Evolutionary conservation across 2,888 invertebrate species (phyloP).

Genomic region (Tiliacea citrago): DNA sequence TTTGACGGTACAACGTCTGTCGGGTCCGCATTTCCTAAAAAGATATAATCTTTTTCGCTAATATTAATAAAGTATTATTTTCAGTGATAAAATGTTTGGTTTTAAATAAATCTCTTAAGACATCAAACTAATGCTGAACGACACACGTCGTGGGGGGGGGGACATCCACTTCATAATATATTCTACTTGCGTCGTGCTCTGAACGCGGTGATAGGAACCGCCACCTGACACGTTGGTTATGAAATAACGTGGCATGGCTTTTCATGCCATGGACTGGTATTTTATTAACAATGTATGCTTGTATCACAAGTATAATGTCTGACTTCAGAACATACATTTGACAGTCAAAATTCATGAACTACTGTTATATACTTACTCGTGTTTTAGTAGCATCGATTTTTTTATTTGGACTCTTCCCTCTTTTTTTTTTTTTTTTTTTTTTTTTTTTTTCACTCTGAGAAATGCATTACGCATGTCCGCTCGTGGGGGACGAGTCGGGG

Average conservation of each 20-base stretch:
- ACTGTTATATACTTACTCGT: too few relatives aligned
- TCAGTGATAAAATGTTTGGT: background rate
- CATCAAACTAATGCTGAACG: slow-evolving; percentile 17
- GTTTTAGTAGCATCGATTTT: slow-evolving; percentile 53
- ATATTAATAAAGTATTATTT: background rate
- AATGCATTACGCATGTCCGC: too few relatives aligned
- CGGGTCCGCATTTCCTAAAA: too few relatives aligned
- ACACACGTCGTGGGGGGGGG: slow-evolving; percentile 30
- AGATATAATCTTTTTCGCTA: background rate
- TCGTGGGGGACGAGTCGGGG: too few relatives aligned
- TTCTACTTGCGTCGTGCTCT: slow-evolving; percentile 50
- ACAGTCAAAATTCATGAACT: too few relatives aligned
- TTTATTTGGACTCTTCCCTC: slow-evolving; percentile 46
- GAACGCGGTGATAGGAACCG: slow-evolving; percentile 46
- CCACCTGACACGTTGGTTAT: slow-evolving; percentile 49
- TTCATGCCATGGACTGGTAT: slow-evolving; percentile 20
- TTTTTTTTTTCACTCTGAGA: too few relatives aligned
- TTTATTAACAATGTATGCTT: slow-evolving; percentile 6
- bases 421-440: too few relatives aligned
- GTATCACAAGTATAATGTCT: background rate
- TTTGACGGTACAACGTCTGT: too few relatives aligned
- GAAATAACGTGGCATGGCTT: slow-evolving; percentile 45
- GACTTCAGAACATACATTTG: background rate
- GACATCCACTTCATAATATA: slow-evolving; percentile 54
- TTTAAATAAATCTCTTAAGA: slow-evolving; percentile 43